Evolutionary conservation across 2,888 invertebrate genomes (phyloP).

Genomic region (Torymus auratus): DNA sequence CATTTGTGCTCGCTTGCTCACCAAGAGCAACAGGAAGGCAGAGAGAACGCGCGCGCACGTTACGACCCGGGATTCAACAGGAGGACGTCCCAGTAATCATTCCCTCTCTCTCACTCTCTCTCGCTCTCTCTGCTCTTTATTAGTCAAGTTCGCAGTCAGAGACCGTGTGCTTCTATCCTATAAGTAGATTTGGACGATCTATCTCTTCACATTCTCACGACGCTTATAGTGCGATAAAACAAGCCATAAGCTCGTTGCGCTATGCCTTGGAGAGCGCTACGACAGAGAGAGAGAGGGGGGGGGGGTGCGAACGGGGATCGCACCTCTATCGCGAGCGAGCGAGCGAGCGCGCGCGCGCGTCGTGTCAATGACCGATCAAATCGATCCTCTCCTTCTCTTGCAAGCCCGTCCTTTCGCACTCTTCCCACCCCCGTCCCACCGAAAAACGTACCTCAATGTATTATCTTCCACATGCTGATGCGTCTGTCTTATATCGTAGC

Average conservation of each 20-base stretch:
- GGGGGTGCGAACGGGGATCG: neutral
- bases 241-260: no score
- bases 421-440: neutral
- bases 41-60: neutral
- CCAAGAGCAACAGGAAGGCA: neutral
- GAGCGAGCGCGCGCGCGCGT: neutral
- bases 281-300: neutral
- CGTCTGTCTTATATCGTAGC: no score
- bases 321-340: no score
- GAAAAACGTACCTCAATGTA: no score
- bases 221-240: no score
- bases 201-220: no score
- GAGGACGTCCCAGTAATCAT: neutral
- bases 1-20: neutral
- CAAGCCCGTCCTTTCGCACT: neutral
- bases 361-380: slow-evolving; percentile 8
- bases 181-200: no score
- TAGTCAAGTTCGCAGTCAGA: no score
- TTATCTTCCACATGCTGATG: no score
- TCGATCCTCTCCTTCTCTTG: neutral
- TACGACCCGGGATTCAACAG: slow-evolving; percentile 4
- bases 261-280: no score
- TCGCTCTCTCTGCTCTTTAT: neutral
- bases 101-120: neutral
- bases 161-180: no score